Evolutionary conservation across 2,888 invertebrate genomes (phyloP).

Genomic region (Unio delphinus): DNA sequence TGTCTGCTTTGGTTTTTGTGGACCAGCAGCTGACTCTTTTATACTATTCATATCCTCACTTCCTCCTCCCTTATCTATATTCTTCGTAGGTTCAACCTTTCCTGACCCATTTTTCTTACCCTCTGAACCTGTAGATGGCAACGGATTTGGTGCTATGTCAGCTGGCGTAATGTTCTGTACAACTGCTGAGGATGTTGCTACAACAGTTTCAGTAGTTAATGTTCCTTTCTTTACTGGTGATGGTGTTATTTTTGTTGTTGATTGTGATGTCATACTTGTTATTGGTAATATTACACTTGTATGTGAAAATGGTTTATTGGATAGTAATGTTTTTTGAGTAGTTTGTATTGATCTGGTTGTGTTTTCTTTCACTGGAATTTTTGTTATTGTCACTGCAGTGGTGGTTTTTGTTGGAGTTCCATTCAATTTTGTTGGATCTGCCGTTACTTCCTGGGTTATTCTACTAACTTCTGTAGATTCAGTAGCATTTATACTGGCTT

Average conservation of each 20-base stretch:
- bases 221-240: slow-evolving; percentile 10
- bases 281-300: not conserved
- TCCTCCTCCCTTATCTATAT: too few relatives aligned
- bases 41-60: not conserved
- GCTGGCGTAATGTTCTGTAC: slow-evolving; percentile 1
- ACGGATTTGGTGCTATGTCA: slow-evolving; percentile 23
- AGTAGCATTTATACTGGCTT: not conserved
- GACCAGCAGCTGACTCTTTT: not conserved
- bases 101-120: not conserved
- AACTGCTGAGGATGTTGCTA: slow-evolving; percentile 7
- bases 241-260: slow-evolving; percentile 14
- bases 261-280: slow-evolving; percentile 9
- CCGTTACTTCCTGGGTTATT: slow-evolving; percentile 14
- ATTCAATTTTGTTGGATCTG: slow-evolving; percentile 16
- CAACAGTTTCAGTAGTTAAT: slow-evolving; percentile 10
- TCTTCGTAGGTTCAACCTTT: too few relatives aligned
- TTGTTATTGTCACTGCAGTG: slow-evolving; percentile 12
- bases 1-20: not conserved
- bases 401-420: slow-evolving; percentile 19
- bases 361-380: too few relatives aligned
- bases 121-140: not conserved
- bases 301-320: slow-evolving; percentile 14
- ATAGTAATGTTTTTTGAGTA: slow-evolving; percentile 15
- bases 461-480: not conserved
- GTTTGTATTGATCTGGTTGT: slow-evolving; percentile 4